Evolutionary conservation across 1,140 invertebrate genomes (phyloP), one percentile per base, ranked within the genome.

Genomic region (Tetramorium simillimum): DNA sequence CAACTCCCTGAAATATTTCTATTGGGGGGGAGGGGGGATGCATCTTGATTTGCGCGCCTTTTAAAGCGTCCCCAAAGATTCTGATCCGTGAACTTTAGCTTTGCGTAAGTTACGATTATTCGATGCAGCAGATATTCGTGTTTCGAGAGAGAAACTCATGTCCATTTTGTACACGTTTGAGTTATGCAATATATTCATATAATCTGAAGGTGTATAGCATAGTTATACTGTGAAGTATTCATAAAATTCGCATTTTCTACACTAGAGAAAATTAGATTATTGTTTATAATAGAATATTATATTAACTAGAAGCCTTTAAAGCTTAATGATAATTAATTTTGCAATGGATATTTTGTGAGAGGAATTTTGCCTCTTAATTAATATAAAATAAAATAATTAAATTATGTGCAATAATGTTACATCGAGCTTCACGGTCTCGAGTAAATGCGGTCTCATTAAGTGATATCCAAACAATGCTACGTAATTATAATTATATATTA

Each of bases 1-100:
- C 40, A 28, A 33, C 43, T 5, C 51, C 2, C 21, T 72, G 51
- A 82, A 72, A 58, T 80, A 80, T 73, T 65, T 82, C 51, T 58
- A 46, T 56, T 40, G 7, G 21, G n/a, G n/a, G n/a, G n/a, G n/a
- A n/a, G n/a, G n/a, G n/a, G n/a, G 24, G 24, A 7, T 58, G 51
- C 40, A 58, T 56, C 67, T 82, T 72, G 46, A 60, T 72, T 81
- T 37, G 33, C 14, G n/a, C 21, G 6, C 14, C 51, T 67, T 14
- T 82, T 82, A 58, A 82, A 78, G 28, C 43, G 18, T 40, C 24
- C 7, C 18, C 21, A 6, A 73, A 46, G 67, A 82, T 73, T 33
- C 1, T 33, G 18, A 73, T 40, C 18, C 21, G 37, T 40, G 12
- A 72, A 73, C 37, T 43, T 62, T 24, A n/a, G 10, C 18, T 72